Conservation (phyloP, 2,797 vertebrate genomes). For the Acrossocheilus fasciatus region DNA sequence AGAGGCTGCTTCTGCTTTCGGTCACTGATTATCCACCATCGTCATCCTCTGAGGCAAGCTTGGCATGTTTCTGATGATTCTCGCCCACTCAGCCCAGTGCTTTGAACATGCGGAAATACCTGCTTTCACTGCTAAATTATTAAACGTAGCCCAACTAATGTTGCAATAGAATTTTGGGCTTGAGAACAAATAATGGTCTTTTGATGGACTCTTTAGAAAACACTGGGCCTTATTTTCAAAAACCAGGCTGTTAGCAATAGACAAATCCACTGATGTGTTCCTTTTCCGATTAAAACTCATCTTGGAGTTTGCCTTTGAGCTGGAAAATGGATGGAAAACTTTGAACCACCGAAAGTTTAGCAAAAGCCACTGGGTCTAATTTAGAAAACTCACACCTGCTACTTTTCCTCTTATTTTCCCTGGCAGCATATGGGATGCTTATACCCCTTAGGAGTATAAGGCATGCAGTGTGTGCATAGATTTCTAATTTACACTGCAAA, state of each 20-base stretch:
- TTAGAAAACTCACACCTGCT: slow-evolving; percentile 10
- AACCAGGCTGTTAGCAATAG: slow-evolving; percentile 2
- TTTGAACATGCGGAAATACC: slow-evolving; percentile 18
- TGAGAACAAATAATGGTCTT: slow-evolving; percentile 12
- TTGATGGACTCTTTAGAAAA: slow-evolving; percentile 7
- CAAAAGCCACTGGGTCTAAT: not conserved
- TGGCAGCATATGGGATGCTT: not conserved
- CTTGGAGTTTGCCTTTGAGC: slow-evolving; percentile 13
- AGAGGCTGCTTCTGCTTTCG: not conserved
- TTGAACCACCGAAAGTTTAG: not conserved
- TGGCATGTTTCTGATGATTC: slow-evolving; percentile 30
- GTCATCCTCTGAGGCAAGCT: slow-evolving; percentile 33
- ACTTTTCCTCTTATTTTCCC: not conserved
- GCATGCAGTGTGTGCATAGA: slow-evolving; percentile 3
- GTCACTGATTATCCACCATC: slow-evolving; percentile 34
- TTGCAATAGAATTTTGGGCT: slow-evolving; percentile 21
- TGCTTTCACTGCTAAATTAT: slow-evolving; percentile 20
- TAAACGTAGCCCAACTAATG: not conserved
- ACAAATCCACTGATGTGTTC: not conserved
- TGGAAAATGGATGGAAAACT: not conserved
- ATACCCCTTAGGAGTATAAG: slow-evolving; percentile 6
- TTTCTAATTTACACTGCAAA: slow-evolving; percentile 25
- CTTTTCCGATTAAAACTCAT: not conserved
- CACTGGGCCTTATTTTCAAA: slow-evolving; percentile 1
- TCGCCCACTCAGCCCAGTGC: slow-evolving; percentile 25